Evolutionary conservation across 2,113 vertebrate species (phyloP), one percentile per base, ranked within the genome.

Genomic region (Mesoclemmys tuberculata): DNA sequence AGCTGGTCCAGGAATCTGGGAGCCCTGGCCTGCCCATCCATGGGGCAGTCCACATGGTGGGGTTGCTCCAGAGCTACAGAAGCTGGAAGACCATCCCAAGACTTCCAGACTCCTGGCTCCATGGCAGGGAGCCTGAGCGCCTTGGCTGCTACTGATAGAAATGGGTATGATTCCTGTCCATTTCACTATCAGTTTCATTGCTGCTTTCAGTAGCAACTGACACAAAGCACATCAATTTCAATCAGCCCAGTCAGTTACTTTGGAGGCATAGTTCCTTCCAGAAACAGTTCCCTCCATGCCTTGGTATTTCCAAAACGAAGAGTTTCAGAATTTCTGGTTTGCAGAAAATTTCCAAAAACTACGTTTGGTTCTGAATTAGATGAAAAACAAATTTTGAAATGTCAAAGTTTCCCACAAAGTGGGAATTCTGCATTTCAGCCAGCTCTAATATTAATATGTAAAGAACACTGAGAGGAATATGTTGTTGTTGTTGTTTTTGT

Each of bases 401-500:
- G 61, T 64, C 31, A 64, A 16, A 29, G 14, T 64, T 64, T 61
- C 61, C 61, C 31, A 35, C 61, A 64, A 64, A 64, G 27, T 64
- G 7, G 31, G 31, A 64, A 64, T 64, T 64, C 29, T 64, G 61
- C 14, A 64, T 61, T 61, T 31, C 58, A 61, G 58, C 29, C 2
- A 61, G 27, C 29, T 61, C 29, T 35, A 35, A 64, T 64, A 64
- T 64, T 64, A 35, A 64, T n/a, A n/a, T 8, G 68, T 71, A 85
- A 85, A 29, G 35, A 3, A 61, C 90, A 51, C 0, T 4, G 31
- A 80, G 74, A 84, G 35, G 89, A 84, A 58, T 51, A 44, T 0
- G 0, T 12, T 29, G 51, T 2, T 14, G 0, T 68, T 88, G 80
- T 80, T 84, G n/a, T n/a, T 80, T 80, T 56, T 38, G 52, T 74